Conservation (phyloP, 92 coral and sea anemone genomes). For the Montipora capitata region DNA sequence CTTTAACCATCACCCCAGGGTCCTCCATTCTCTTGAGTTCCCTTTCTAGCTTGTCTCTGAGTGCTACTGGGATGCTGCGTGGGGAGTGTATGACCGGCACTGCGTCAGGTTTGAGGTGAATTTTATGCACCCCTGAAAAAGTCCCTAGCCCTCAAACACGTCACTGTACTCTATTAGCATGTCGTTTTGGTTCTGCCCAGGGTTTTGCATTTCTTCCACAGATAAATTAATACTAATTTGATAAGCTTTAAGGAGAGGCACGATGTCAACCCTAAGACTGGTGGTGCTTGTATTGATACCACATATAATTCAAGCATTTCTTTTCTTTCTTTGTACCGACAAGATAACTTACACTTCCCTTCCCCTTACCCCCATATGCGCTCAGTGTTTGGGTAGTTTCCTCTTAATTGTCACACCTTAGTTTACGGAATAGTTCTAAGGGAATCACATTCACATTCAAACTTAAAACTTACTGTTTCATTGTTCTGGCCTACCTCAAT, state of each 20-base stretch:
- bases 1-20: no score
- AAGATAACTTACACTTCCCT: not conserved
- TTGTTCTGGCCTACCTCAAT: constrained; percentile 19
- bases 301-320: not conserved
- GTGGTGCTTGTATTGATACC: not conserved
- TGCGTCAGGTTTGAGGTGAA: not conserved
- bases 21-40: constrained; percentile 13
- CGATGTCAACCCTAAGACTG: not conserved
- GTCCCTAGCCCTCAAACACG: not conserved
- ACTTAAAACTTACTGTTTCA: constrained; percentile 17
- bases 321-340: not conserved
- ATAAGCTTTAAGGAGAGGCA: no score
- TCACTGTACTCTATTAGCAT: not conserved
- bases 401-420: not conserved
- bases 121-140: not conserved
- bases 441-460: constrained; percentile 4
- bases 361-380: not conserved
- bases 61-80: no score
- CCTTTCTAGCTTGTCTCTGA: not conserved
- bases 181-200: not conserved
- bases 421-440: not conserved
- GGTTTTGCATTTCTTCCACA: not conserved
- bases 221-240: not conserved
- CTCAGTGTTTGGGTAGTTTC: not conserved
- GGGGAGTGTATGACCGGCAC: no score